phyloP scores from a whole-genome alignment of 2,113 vertebrate genomes.

The Eidolon helvum region DNA sequence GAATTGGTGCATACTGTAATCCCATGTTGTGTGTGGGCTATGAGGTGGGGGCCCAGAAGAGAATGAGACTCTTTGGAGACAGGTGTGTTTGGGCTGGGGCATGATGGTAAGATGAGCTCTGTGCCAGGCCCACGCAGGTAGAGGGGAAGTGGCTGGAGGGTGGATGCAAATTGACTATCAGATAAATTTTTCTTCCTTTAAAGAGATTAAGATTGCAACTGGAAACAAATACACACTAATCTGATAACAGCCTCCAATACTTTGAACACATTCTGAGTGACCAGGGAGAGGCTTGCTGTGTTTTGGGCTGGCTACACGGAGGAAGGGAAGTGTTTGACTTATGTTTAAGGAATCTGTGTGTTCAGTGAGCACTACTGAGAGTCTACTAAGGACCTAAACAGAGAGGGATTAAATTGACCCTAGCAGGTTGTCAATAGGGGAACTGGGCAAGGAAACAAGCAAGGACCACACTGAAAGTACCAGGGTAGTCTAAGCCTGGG shows the following conservation, averaged over 20 bases:
- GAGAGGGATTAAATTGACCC: not conserved
- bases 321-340: not conserved
- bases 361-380: conserved; percentile 14
- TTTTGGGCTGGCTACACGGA: not conserved
- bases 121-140: not conserved
- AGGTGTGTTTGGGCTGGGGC: not conserved
- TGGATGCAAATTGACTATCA: not conserved
- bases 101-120: not conserved
- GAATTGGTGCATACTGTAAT: not conserved
- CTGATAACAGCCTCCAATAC: not conserved
- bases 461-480: not conserved
- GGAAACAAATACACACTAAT: not conserved
- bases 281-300: not conserved
- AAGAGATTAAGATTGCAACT: conserved; percentile 29
- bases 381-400: not conserved
- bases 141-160: not conserved
- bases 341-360: not conserved
- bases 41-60: not conserved
- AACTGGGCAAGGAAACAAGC: not conserved
- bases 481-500: not conserved
- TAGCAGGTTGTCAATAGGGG: not conserved
- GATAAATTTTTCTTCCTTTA: conserved; percentile 44
- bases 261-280: not conserved
- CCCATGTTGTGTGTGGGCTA: not conserved
- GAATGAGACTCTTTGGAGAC: not conserved